Evolutionary conservation across 2,888 invertebrate species (phyloP).

Genomic region (Polyploca ridens): DNA sequence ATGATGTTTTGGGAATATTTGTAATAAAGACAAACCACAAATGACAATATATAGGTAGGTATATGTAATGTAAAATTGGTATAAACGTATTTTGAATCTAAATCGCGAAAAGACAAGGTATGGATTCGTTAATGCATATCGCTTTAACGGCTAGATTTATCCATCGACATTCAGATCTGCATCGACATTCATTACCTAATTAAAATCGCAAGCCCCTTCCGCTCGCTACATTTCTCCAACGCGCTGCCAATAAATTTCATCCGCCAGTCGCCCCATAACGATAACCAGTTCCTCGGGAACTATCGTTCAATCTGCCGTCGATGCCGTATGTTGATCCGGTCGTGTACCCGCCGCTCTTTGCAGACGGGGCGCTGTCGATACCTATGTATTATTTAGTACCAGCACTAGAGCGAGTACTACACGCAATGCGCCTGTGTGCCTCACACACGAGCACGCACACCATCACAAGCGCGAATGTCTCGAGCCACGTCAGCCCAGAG

Average conservation of each 20-base stretch:
- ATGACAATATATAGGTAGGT: background rate
- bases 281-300: slow-evolving; percentile 85
- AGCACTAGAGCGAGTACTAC: slow-evolving; percentile 64
- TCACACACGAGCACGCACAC: slow-evolving; percentile 52
- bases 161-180: slow-evolving; percentile 82
- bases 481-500: slow-evolving; percentile 71
- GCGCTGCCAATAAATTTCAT: slow-evolving; percentile 84
- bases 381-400: slow-evolving; percentile 83
- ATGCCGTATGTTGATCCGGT: slow-evolving; percentile 84
- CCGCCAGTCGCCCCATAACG: slow-evolving; percentile 84
- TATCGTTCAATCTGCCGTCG: slow-evolving; percentile 85
- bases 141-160: slow-evolving; percentile 12
- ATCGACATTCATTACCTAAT: slow-evolving; percentile 85
- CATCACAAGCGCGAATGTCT: slow-evolving; percentile 56
- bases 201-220: slow-evolving; percentile 84
- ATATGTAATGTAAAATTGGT: background rate
- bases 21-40: no score
- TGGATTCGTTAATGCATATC: slow-evolving; percentile 67
- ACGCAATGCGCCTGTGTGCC: slow-evolving; percentile 47
- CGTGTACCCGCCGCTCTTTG: slow-evolving; percentile 82
- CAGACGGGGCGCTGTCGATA: slow-evolving; percentile 78
- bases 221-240: slow-evolving; percentile 84
- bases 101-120: slow-evolving; percentile 60
- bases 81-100: background rate
- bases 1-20: no score